These are phyloP conservation scores for Chelidonichthys spinosus DNA, from an alignment of 2,797 vertebrate species.

Conservation along the genomic window DNA sequence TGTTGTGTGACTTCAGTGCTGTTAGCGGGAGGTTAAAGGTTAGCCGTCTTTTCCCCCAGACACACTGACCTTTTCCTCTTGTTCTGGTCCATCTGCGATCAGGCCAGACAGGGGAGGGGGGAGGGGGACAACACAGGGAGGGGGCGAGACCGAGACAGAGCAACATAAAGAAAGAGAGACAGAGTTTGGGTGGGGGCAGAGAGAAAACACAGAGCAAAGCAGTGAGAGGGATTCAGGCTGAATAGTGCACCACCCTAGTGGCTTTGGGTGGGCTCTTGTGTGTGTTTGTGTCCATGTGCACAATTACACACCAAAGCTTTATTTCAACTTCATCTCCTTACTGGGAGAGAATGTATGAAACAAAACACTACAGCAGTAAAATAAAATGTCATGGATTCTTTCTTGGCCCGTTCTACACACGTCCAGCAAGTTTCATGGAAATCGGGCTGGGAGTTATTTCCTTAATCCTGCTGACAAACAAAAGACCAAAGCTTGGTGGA, in stretches of 20 bases:
- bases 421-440: not conserved
- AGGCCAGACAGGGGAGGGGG: constrained; percentile 3
- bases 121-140: constrained; percentile 9
- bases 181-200: constrained; percentile 15
- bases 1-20: constrained; percentile 37
- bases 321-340: not conserved
- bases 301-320: not conserved
- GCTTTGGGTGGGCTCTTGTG: not conserved
- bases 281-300: not conserved
- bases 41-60: constrained; percentile 54
- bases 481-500: not conserved
- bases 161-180: not conserved
- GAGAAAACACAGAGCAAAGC: constrained; percentile 14
- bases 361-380: not conserved
- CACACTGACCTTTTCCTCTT: constrained; percentile 66
- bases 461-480: not conserved
- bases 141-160: constrained; percentile 2
- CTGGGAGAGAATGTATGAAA: not conserved
- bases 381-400: not conserved
- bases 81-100: constrained; percentile 38
- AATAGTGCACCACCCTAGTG: not conserved
- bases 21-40: constrained; percentile 67
- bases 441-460: not conserved
- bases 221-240: constrained; percentile 6
- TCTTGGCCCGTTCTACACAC: not conserved